Base-by-base conservation (phyloP, 2,797 vertebrate genomes). In the Malacoraja senta region DNA sequence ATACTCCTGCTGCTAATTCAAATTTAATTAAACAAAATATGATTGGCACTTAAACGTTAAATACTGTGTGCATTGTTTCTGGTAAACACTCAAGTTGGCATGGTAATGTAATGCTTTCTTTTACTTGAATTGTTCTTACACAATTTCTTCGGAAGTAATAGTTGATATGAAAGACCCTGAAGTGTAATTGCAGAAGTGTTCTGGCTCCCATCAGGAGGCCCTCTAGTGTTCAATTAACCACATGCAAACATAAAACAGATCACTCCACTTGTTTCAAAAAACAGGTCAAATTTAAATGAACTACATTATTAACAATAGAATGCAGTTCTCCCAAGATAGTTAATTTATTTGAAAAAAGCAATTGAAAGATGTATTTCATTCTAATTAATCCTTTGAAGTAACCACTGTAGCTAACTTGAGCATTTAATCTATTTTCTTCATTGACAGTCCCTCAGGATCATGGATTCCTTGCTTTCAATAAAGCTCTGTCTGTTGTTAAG, bases 301-400 rank as follows among this genome's bases (percentile, higher is more conserved):
- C 21, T 91, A 8, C 86, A 71, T 38, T 91, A 91, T 68, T 91
- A 91, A 71, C 86, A 71, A 15, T 35, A 91, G 86, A 63, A 71
- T 68, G 21, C 17, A 21, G 17, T 26, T 90, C 21, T 91, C 86
- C n/a, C 63, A 91, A 71, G 86, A 26, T 68, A 32, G 17, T 88
- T 88, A 88, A 8, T 21, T 65, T 61, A 68, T 88, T 88, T 68
- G 84, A 88, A 63, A 61, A 53, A 24, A 38, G 44, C 44, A 53
- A 58, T 83, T 83, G 53, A 88, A 63, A 63, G 61, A 88, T 63
- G 61, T 32, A 15, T 24, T 88, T 88, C 17, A 32, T 32, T 29
- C 84, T 88, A 88, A 88, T 88, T 88, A 88, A 8, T 88, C 63
- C 15, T 88, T 88, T 88, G 84, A 88, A 88, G 17, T 9, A 65